Percentiles rank a stretch among this genome's conserved stretches.
phyloP scores from a whole-genome alignment of 2,113 vertebrate genomes.

The Tachuris rubrigastra region DNA sequence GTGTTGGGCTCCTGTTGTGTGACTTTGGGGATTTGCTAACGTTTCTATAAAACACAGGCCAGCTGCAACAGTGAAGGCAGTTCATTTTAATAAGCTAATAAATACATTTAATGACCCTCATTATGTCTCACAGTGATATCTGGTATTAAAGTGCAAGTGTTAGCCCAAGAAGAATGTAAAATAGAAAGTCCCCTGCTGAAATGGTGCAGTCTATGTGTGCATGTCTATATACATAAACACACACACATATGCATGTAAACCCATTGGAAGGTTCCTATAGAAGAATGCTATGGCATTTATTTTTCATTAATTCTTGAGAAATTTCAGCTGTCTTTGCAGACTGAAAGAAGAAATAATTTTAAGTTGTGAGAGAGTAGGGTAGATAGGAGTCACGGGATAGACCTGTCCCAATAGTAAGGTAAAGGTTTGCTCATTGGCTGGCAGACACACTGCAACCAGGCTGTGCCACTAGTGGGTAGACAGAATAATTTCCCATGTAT shows the following conservation, averaged over 20 bases:
- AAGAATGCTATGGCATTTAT: not conserved
- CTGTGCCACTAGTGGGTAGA: not conserved
- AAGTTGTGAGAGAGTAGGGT: not conserved
- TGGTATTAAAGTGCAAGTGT: constrained; percentile 57
- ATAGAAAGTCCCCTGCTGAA: constrained; percentile 39
- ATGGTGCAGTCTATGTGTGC: not conserved
- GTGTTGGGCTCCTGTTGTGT: constrained; percentile 57
- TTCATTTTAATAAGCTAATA: constrained; percentile 68
- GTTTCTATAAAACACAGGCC: constrained; percentile 63
- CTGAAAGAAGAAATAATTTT: not conserved
- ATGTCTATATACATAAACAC: not conserved
- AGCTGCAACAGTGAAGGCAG: constrained; percentile 62
- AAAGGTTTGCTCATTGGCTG: not conserved
- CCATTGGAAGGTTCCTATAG: not conserved
- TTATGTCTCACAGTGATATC: constrained; percentile 64
- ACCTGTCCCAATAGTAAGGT: not conserved
- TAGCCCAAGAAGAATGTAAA: constrained; percentile 16
- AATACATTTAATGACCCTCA: constrained; percentile 66
- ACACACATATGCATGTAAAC: not conserved
- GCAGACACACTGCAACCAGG: not conserved
- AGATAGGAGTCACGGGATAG: not conserved
- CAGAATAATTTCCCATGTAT: not conserved
- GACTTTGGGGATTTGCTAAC: constrained; percentile 59
- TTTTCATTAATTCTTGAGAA: not conserved
- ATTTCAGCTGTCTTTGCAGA: not conserved